Conservation (phyloP, 2,888 invertebrate genomes). For the Chymomyza fuscimana region DNA sequence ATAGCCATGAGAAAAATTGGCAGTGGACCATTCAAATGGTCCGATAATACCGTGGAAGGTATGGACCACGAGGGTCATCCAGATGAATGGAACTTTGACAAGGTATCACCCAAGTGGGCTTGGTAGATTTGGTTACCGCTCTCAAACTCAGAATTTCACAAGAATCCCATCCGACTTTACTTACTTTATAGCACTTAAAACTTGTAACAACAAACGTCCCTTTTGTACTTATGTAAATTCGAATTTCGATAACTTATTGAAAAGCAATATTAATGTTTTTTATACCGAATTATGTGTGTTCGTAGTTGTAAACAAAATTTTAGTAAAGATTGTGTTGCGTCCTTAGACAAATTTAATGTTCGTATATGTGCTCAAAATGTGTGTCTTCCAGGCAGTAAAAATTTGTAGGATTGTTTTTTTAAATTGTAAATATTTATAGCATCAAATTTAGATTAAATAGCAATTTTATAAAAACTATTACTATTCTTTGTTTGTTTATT, state of each 20-base stretch:
- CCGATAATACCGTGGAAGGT: constrained; percentile 63
- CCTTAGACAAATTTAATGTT: constrained; percentile 53
- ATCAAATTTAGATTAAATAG: constrained; percentile 39
- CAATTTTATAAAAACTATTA: constrained; percentile 30
- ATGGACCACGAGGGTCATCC: constrained; percentile 78
- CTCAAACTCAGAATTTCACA: constrained; percentile 46
- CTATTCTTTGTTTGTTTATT: not conserved
- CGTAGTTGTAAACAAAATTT: constrained; percentile 45
- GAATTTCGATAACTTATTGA: constrained; percentile 19
- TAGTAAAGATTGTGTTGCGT: constrained; percentile 48
- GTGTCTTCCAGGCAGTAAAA: constrained; percentile 59
- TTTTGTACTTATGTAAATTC: constrained; percentile 3
- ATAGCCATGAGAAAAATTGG: constrained; percentile 68
- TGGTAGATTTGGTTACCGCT: constrained; percentile 60
- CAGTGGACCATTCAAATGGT: constrained; percentile 78
- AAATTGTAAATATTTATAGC: constrained; percentile 31
- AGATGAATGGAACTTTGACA: constrained; percentile 78
- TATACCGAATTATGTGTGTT: constrained; percentile 43
- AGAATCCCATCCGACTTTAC: not conserved
- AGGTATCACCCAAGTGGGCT: constrained; percentile 78
- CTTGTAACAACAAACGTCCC: not conserved
- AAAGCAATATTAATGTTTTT: constrained; percentile 40
- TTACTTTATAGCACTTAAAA: not conserved
- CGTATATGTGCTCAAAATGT: constrained; percentile 25
- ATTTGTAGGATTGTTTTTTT: constrained; percentile 18